phyloP scores from a whole-genome alignment of 2,113 vertebrate species.

The Alethe diademata region DNA sequence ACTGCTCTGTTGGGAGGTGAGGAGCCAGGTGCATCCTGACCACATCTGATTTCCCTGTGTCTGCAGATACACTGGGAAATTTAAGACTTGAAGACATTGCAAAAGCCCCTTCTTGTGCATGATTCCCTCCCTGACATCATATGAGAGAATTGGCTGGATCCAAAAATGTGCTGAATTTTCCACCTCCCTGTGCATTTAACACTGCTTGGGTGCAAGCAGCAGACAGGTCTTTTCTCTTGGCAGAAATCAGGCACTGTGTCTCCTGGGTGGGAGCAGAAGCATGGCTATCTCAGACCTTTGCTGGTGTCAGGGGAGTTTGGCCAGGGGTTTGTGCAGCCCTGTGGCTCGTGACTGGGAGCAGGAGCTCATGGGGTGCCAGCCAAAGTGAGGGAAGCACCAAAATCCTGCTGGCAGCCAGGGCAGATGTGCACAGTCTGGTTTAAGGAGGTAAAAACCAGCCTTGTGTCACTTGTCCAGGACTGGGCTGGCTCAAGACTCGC shows the following conservation, averaged over 20 bases:
- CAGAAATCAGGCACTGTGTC: background rate
- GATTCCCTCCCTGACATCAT: background rate
- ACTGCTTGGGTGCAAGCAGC: background rate
- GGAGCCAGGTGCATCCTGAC: background rate
- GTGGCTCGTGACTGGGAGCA: fast-evolving
- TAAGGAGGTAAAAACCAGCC: background rate
- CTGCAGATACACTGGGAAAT: background rate
- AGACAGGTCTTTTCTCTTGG: background rate
- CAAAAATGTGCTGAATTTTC: background rate
- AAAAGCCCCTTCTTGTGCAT: fast-evolving
- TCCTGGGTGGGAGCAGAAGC: background rate
- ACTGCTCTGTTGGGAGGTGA: background rate
- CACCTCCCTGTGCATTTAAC: background rate
- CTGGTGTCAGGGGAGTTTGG: background rate
- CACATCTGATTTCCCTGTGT: fast-evolving
- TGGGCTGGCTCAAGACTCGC: background rate
- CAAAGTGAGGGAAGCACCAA: fast-evolving
- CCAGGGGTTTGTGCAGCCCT: background rate
- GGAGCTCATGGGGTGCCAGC: fast-evolving
- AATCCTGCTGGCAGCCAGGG: background rate
- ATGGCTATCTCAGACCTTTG: background rate
- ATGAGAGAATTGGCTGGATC: fast-evolving
- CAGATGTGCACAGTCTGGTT: background rate
- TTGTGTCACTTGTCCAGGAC: background rate
- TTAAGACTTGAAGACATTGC: background rate